Percentiles rank a stretch among this genome's conserved stretches.
These are phyloP conservation scores for Plestiodon gilberti DNA, from an alignment of 2,113 vertebrate species.

Conservation along the genomic window DNA sequence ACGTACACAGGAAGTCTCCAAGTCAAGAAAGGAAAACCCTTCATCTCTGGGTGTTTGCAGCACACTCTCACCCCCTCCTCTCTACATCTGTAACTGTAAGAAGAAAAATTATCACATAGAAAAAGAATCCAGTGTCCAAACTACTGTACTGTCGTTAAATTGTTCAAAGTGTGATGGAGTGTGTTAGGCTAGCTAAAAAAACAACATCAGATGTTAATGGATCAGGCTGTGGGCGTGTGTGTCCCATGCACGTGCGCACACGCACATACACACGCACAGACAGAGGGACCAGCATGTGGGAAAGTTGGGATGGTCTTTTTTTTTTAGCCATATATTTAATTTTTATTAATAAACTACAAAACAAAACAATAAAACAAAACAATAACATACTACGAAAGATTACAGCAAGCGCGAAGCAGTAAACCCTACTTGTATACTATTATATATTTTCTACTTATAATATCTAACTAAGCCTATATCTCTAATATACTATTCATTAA, in stretches of 20 bases:
- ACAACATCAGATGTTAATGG: neutral
- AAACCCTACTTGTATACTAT: too few species aligned
- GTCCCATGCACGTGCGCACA: too few species aligned
- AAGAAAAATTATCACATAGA: neutral
- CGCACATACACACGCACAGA: neutral
- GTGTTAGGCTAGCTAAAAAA: neutral
- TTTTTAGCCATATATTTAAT: too few species aligned
- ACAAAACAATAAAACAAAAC: too few species aligned
- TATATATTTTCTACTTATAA: too few species aligned
- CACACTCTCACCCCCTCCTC: neutral
- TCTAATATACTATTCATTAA: too few species aligned
- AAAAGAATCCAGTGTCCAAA: constrained; percentile 25
- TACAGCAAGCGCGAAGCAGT: too few species aligned
- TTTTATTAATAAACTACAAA: too few species aligned
- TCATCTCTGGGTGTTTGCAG: constrained; percentile 7
- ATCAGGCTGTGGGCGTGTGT: neutral
- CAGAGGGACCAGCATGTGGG: neutral
- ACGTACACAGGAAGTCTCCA: constrained; percentile 16
- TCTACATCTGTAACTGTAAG: neutral
- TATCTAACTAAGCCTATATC: too few species aligned
- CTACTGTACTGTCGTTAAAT: neutral
- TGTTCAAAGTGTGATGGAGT: constrained; percentile 3
- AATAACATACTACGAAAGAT: too few species aligned
- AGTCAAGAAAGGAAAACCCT: constrained; percentile 22
- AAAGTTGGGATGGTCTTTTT: neutral